Percentiles rank a stretch among this genome's conserved stretches.
phyloP scores from a whole-genome alignment of 2,888 invertebrate genomes.

The Dynastes tityus region DNA sequence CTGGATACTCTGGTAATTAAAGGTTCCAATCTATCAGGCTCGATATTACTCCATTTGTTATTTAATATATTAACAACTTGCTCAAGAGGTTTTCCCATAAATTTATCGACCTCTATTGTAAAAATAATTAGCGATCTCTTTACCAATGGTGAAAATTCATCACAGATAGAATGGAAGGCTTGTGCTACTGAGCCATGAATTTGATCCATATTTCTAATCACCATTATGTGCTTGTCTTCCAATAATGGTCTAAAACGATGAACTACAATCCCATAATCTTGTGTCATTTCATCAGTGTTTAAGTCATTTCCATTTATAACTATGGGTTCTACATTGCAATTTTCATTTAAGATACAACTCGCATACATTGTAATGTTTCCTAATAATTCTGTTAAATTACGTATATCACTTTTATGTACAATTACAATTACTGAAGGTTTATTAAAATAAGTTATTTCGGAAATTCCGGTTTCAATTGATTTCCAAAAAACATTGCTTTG shows the following conservation, averaged over 20 bases:
- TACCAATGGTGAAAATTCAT: conserved; percentile 71
- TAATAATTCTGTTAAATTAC: conserved; percentile 62
- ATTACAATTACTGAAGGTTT: conserved; percentile 69
- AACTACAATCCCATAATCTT: conserved; percentile 65
- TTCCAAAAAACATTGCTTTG: conserved; percentile 66
- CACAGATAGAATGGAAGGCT: conserved; percentile 75
- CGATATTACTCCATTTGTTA: conserved; percentile 66
- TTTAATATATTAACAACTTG: conserved; percentile 66
- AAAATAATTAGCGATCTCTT: conserved; percentile 69
- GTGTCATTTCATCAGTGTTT: conserved; percentile 59
- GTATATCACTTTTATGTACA: conserved; percentile 64
- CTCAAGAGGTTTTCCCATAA: conserved; percentile 56
- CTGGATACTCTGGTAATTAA: conserved; percentile 71
- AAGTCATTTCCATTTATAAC: conserved; percentile 62
- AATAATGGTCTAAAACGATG: conserved; percentile 60
- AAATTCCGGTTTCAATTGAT: conserved; percentile 64
- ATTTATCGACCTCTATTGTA: conserved; percentile 66
- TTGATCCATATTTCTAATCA: conserved; percentile 66
- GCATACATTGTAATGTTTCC: conserved; percentile 64
- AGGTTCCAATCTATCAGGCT: conserved; percentile 69
- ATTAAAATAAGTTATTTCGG: conserved; percentile 61
- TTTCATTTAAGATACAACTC: conserved; percentile 60
- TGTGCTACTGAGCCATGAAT: conserved; percentile 68
- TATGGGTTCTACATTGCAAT: conserved; percentile 58
- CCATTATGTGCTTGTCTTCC: conserved; percentile 62